These are phyloP conservation scores for Aleiodes alternator DNA, from an alignment of 2,888 invertebrate genomes.

Conservation along the genomic window DNA sequence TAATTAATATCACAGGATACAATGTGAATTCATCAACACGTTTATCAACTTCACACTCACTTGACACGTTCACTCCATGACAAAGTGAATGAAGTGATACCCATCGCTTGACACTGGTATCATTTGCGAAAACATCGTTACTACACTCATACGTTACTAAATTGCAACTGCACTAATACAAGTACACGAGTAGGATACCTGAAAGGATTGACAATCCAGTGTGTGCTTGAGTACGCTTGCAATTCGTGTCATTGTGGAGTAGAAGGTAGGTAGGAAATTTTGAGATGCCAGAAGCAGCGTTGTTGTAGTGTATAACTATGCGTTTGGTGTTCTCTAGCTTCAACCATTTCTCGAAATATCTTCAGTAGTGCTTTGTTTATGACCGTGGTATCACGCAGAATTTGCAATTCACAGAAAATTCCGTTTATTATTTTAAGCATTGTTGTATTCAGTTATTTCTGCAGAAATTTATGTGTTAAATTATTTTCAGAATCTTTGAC, in stretches of 20 bases:
- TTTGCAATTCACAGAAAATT: slow-evolving; percentile 14
- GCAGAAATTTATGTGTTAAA: neutral
- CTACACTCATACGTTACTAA: no score
- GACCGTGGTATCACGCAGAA: slow-evolving; percentile 14
- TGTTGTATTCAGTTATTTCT: neutral
- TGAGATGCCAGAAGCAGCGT: slow-evolving; percentile 5
- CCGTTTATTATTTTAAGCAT: slow-evolving; percentile 1
- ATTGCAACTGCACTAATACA: neutral
- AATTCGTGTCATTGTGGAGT: slow-evolving; percentile 19
- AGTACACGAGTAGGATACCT: neutral
- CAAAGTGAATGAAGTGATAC: no score
- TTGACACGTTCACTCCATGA: no score
- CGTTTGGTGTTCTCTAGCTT: slow-evolving; percentile 5
- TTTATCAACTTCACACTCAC: no score
- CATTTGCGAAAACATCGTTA: slow-evolving; percentile 1
- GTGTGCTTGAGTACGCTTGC: slow-evolving; percentile 8
- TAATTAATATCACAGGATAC: no score
- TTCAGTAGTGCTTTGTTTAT: slow-evolving; percentile 14
- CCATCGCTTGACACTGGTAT: neutral
- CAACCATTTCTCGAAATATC: slow-evolving; percentile 9
- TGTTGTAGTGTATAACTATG: slow-evolving; percentile 14
- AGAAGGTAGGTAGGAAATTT: slow-evolving; percentile 25
- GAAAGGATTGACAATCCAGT: slow-evolving; percentile 5
- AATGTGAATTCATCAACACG: no score
- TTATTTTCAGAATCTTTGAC: neutral